Evolutionary conservation across 2,888 invertebrate species (phyloP).

Genomic region (Ametastegia equiseti): DNA sequence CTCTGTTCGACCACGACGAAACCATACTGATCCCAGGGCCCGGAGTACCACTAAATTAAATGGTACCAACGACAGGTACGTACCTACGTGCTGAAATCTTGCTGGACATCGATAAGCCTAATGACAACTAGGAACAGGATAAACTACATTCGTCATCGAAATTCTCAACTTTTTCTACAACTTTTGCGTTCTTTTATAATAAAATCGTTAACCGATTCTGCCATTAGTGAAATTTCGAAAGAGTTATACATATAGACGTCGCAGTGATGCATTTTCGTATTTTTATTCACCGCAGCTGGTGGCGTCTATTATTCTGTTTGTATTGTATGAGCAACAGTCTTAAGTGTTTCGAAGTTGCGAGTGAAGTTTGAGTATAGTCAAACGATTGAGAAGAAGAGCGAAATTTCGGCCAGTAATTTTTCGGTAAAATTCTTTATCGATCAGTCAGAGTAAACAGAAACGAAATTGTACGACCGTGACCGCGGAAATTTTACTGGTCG

Average conservation of each 20-base stretch:
- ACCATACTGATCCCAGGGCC: slow-evolving; percentile 79
- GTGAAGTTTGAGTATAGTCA: not conserved
- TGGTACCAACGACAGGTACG: slow-evolving; percentile 64
- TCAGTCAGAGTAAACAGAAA: not conserved
- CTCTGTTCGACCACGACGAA: slow-evolving; percentile 85
- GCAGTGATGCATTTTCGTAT: too few relatives aligned
- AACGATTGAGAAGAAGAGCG: not conserved
- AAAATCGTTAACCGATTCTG: not conserved
- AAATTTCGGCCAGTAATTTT: not conserved
- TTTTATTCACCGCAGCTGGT: too few relatives aligned
- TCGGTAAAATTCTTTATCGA: not conserved
- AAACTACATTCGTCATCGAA: slow-evolving; percentile 43
- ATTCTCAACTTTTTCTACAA: not conserved
- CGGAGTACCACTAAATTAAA: slow-evolving; percentile 64
- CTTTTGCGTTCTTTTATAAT: not conserved
- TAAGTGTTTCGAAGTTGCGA: not conserved
- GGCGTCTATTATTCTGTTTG: not conserved
- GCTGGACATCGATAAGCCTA: not conserved
- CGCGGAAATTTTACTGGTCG: not conserved
- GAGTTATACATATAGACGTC: too few relatives aligned
- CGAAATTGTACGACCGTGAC: slow-evolving; percentile 32
- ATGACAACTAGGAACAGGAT: slow-evolving; percentile 32
- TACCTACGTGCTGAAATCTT: slow-evolving; percentile 53
- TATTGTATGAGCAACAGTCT: not conserved
- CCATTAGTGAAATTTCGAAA: not conserved